Evolutionary conservation across 2,113 vertebrate species (phyloP), one percentile per base, ranked within the genome.

Genomic region (Muntiacus reevesi): DNA sequence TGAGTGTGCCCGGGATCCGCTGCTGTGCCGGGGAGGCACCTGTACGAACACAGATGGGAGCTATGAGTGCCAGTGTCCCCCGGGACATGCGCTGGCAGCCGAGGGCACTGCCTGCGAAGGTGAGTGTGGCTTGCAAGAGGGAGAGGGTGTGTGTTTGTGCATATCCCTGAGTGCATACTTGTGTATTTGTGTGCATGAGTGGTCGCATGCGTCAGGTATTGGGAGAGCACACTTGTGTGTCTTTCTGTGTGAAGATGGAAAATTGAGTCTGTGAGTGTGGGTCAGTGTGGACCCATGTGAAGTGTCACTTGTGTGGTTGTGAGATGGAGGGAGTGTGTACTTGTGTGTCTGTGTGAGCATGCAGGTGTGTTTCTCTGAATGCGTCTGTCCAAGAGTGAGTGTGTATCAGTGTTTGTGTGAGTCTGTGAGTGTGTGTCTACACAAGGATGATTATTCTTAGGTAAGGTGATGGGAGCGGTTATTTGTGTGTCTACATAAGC

Each of bases 21-120:
- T 99, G 98, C 98, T 99, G 94, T 99, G 99, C 97, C 99, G 98
- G 2, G 99, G 99, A 4, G 99, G 99, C 62, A 99, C 98, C 90
- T 99, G 99, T 95, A 95, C 99, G 92, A 99, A 99, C 99, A 99
- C 99, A 0, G 99, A 99, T 0, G 99, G 99, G 82, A 99, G 99
- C 97, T 99, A 99, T 30, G 98, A 99, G 92, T 99, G 99, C 91
- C 99, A 99, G 96, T 99, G 99, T 81, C 99, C 99, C 3, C 98
- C 98, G 0, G 99, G 99, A 43, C 99, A 99, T 5, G 97, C 99
- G n/a, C 99, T 99, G 95, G 99, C 97, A 0, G 67, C 97, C 0
- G 99, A 99, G 76, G 99, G 99, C 45, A 99, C 99, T 1, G 99
- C 99, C 67, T 99, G 99, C 33, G 97, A 99, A 96, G 99, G 99